These are phyloP conservation scores for Streptopelia turtur DNA, from an alignment of 2,797 vertebrate species.

Conservation along the genomic window DNA sequence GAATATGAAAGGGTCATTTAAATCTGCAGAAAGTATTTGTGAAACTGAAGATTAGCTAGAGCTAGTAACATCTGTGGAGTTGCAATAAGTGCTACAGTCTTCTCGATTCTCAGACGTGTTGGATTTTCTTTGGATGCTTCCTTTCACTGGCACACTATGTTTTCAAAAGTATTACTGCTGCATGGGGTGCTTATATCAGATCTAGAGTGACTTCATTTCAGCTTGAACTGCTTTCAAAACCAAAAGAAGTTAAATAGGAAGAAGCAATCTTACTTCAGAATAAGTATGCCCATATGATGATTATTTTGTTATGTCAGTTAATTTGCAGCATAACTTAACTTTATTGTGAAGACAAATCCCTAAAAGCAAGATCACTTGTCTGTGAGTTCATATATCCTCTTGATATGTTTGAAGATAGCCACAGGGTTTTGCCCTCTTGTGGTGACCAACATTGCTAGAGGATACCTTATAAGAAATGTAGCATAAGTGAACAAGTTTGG, in stretches of 20 bases:
- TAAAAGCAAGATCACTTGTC: neutral
- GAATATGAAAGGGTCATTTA: neutral
- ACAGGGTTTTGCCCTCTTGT: neutral
- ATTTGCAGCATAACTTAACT: neutral
- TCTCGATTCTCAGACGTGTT: neutral
- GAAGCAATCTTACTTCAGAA: neutral
- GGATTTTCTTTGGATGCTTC: neutral
- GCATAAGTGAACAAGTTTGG: neutral
- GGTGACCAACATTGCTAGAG: neutral
- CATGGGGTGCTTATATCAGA: neutral
- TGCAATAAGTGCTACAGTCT: neutral
- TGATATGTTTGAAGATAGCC: neutral
- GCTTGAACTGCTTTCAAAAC: neutral
- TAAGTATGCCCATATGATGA: neutral
- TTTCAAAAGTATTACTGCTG: neutral
- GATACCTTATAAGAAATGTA: neutral
- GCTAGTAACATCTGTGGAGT: neutral
- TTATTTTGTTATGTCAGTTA: neutral
- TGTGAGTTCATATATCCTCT: neutral
- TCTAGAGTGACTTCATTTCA: neutral
- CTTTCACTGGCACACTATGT: neutral
- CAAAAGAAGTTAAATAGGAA: neutral
- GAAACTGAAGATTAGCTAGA: neutral
- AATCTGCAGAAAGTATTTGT: neutral
- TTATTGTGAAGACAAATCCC: neutral